Evolutionary conservation across 1,140 invertebrate genomes (phyloP).

Genomic region (Scaptodrosophila lebanonensis): DNA sequence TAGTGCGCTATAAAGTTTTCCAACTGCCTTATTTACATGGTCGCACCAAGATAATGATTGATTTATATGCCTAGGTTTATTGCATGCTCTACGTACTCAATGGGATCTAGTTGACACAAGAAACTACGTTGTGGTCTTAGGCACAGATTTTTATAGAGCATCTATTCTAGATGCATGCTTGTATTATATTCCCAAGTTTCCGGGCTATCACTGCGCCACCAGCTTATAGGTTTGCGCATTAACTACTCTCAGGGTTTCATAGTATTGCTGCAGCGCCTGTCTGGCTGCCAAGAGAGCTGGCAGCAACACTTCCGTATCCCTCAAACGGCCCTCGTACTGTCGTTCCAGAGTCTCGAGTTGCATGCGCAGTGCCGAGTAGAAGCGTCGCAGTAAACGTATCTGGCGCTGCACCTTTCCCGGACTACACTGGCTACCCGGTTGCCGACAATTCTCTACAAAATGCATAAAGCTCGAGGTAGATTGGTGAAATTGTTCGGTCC

Average conservation of each 20-base stretch:
- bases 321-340: conserved; percentile 14
- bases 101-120: too few relatives aligned
- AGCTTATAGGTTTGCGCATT: conserved; percentile 22
- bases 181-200: too few relatives aligned
- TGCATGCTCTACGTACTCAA: too few relatives aligned
- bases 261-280: conserved; percentile 21
- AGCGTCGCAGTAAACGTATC: conserved; percentile 17
- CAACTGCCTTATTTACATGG: too few relatives aligned
- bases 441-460: conserved; percentile 39
- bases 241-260: conserved; percentile 20
- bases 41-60: too few relatives aligned
- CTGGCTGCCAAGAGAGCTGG: conserved; percentile 14
- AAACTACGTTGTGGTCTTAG: too few relatives aligned
- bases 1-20: too few relatives aligned
- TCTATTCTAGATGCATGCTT: too few relatives aligned
- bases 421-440: conserved; percentile 12
- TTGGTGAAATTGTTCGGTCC: conserved; percentile 16
- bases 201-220: conserved; percentile 31
- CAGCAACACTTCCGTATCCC: conserved; percentile 16
- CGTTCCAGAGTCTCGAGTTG: conserved; percentile 35
- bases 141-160: too few relatives aligned
- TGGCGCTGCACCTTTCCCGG: conserved; percentile 27
- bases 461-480: conserved; percentile 11
- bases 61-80: too few relatives aligned
- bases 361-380: conserved; percentile 20